Evolutionary conservation across 2,888 invertebrate genomes (phyloP).

Genomic region (Temnothorax rugatulus): DNA sequence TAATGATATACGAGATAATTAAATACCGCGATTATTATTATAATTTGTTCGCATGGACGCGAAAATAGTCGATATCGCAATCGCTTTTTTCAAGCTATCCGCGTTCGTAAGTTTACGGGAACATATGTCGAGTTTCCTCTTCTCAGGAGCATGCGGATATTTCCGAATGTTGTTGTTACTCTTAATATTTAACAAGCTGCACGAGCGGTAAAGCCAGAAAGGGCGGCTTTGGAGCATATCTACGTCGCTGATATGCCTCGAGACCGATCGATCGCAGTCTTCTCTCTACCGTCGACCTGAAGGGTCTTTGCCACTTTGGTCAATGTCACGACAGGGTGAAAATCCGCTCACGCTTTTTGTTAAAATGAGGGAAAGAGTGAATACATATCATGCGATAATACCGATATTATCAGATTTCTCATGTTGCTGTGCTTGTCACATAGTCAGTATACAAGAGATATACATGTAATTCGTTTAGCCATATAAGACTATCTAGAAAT

Average conservation of each 20-base stretch:
- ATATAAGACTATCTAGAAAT: neutral
- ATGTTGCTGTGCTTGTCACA: neutral
- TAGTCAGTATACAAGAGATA: neutral
- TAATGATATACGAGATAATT: neutral
- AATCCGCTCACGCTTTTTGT: slow-evolving; percentile 60
- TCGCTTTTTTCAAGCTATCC: neutral
- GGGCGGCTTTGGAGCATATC: slow-evolving; percentile 65
- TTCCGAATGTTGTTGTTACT: neutral
- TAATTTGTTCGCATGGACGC: neutral
- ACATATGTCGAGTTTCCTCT: slow-evolving; percentile 6
- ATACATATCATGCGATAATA: neutral
- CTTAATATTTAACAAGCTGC: slow-evolving; percentile 38
- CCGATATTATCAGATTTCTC: neutral
- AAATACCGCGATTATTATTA: neutral
- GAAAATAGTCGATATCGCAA: neutral
- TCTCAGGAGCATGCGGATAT: neutral
- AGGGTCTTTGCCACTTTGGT: slow-evolving; percentile 68
- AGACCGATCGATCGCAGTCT: slow-evolving; percentile 72
- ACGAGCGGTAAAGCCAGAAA: slow-evolving; percentile 31
- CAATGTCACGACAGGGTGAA: slow-evolving; percentile 74
- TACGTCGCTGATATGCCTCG: slow-evolving; percentile 62
- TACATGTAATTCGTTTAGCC: neutral
- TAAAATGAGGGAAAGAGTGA: slow-evolving; percentile 17
- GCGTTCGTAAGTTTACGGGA: neutral
- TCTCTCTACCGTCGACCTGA: slow-evolving; percentile 62